Percentiles rank a stretch among this genome's conserved stretches.
Conservation (phyloP, 2,888 invertebrate genomes). For the Diaphora mendica region DNA sequence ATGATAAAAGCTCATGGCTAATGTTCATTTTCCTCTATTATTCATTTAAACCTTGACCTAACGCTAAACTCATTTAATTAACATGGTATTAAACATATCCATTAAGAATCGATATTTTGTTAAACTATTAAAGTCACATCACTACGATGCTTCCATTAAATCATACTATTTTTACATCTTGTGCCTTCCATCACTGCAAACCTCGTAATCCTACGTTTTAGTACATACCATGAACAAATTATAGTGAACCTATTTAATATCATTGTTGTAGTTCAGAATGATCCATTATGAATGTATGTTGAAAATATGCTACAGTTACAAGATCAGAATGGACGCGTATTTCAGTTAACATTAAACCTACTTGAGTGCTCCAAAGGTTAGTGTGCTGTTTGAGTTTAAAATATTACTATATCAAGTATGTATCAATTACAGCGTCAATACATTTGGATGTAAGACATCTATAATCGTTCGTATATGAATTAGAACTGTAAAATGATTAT, state of each 20-base stretch:
- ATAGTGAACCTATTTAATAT: constrained; percentile 6
- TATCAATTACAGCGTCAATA: not conserved
- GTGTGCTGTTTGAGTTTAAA: not conserved
- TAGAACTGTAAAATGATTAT: not conserved
- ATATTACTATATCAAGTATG: not conserved
- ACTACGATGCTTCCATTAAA: constrained; percentile 1
- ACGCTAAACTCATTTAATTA: not conserved
- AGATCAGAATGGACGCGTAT: not conserved
- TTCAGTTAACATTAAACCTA: not conserved
- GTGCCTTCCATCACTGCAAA: constrained; percentile 11
- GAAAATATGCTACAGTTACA: not conserved
- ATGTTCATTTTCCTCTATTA: not conserved
- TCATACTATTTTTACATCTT: not conserved
- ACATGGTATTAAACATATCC: constrained; percentile 16
- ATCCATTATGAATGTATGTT: not conserved
- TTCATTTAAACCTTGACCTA: not conserved
- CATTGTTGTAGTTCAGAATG: not conserved
- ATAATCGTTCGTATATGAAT: not conserved
- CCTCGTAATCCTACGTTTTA: not conserved
- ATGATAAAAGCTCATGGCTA: not conserved
- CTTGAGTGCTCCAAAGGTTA: not conserved
- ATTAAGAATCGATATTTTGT: not conserved
- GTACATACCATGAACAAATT: constrained; percentile 16
- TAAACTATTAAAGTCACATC: not conserved
- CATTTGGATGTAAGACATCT: not conserved